These are phyloP conservation scores for Amphipoea oculea DNA, from an alignment of 2,888 invertebrate species.

Conservation along the genomic window DNA sequence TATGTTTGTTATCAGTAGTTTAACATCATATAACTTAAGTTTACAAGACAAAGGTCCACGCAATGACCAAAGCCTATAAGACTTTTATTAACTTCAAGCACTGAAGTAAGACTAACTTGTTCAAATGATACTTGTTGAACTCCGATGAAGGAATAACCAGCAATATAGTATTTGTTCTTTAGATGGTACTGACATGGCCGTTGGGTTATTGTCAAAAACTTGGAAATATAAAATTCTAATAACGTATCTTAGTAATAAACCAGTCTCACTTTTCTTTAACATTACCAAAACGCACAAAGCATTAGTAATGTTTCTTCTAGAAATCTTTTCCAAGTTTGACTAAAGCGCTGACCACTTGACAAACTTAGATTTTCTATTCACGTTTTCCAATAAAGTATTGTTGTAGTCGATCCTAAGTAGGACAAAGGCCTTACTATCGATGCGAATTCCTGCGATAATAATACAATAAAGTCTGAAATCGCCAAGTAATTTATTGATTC, in stretches of 20 bases:
- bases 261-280: neutral
- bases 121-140: neutral
- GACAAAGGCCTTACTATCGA: conserved; percentile 27
- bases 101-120: neutral
- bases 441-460: conserved; percentile 45
- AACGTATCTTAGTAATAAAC: neutral
- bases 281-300: neutral
- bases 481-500: conserved; percentile 41
- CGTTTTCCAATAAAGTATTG: conserved; percentile 56
- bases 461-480: conserved; percentile 46
- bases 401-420: conserved; percentile 44
- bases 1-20: neutral
- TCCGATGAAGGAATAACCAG: neutral
- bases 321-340: conserved; percentile 24
- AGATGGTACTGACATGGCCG: neutral
- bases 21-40: neutral
- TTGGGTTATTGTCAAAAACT: neutral
- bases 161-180: neutral
- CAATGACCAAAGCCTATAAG: neutral
- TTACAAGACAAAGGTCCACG: neutral
- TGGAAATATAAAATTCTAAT: too few relatives aligned
- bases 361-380: conserved; percentile 52
- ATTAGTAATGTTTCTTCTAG: neutral
- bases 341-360: conserved; percentile 4
- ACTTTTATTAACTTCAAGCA: neutral